These are phyloP conservation scores for Campaea margaritaria DNA, from an alignment of 2,888 invertebrate genomes.

Conservation along the genomic window DNA sequence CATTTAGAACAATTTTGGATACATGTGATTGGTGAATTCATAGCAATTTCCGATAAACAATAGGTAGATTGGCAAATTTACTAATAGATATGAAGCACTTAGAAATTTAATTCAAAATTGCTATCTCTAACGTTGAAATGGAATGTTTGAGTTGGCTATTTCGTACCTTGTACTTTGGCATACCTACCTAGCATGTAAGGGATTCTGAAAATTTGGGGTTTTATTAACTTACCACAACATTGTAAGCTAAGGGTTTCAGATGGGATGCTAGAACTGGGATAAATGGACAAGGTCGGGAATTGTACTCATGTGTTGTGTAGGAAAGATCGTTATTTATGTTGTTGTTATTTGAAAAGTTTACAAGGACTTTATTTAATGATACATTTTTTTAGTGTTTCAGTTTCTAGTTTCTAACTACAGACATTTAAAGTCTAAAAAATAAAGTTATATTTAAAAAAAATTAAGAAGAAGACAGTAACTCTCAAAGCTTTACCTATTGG, in stretches of 20 bases:
- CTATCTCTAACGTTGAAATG: neutral
- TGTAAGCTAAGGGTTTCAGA: conserved; percentile 22
- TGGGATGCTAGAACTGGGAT: conserved; percentile 6
- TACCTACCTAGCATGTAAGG: conserved; percentile 9
- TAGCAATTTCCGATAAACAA: neutral
- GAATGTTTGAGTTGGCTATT: conserved; percentile 9
- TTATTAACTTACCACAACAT: conserved; percentile 30
- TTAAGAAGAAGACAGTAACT: too few species aligned
- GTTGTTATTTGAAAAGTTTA: too few species aligned
- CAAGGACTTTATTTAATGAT: too few species aligned
- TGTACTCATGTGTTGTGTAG: neutral
- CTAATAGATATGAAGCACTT: neutral
- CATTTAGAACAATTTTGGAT: neutral
- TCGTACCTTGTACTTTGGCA: conserved; percentile 1
- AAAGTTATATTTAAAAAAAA: too few species aligned
- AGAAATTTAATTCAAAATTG: conserved; percentile 7
- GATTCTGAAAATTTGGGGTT: conserved; percentile 25
- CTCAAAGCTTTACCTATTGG: conserved; percentile 84
- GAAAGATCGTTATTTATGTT: too few species aligned
- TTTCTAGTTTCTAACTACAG: too few species aligned
- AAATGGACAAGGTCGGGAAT: conserved; percentile 11
- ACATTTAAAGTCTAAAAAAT: too few species aligned
- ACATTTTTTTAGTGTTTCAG: too few species aligned
- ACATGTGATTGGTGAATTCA: neutral
- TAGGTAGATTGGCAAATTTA: conserved; percentile 7